Evolutionary conservation across 2,113 vertebrate species (phyloP).

Genomic region (Corythoichthys haematopterus): DNA sequence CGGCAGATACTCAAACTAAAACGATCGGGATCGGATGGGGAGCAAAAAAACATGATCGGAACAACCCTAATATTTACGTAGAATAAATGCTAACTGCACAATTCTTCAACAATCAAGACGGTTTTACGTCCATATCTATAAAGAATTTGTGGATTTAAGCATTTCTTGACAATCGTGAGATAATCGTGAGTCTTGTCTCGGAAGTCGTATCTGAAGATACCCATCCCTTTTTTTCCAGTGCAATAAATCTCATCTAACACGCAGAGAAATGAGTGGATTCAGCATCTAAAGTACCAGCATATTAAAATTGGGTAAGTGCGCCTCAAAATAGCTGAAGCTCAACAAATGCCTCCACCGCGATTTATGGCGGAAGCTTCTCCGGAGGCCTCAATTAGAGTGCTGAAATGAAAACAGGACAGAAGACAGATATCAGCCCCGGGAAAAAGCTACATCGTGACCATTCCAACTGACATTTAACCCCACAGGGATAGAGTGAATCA

Average conservation of each 20-base stretch:
- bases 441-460: not conserved
- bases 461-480: constrained; percentile 28
- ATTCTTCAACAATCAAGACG: too few species aligned
- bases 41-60: too few species aligned
- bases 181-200: too few species aligned
- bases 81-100: too few species aligned
- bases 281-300: not conserved
- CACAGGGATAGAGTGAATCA: constrained; percentile 38
- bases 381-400: constrained; percentile 30
- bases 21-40: too few species aligned
- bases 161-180: too few species aligned
- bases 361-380: constrained; percentile 28
- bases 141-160: too few species aligned
- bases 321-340: constrained; percentile 11
- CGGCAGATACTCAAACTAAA: too few species aligned
- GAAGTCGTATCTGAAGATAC: too few species aligned
- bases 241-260: constrained; percentile 1
- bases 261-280: not conserved
- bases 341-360: constrained; percentile 11
- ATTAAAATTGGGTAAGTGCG: constrained; percentile 5
- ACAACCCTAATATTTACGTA: too few species aligned
- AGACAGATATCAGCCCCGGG: constrained; percentile 20
- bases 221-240: not conserved
- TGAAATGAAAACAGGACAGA: not conserved
- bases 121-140: too few species aligned